A percentile compares a stretch with the other conserved stretches of the same genome.
Evolutionary conservation across 2,888 invertebrate species (phyloP).

Genomic region (Petrolisthes manimaculis): DNA sequence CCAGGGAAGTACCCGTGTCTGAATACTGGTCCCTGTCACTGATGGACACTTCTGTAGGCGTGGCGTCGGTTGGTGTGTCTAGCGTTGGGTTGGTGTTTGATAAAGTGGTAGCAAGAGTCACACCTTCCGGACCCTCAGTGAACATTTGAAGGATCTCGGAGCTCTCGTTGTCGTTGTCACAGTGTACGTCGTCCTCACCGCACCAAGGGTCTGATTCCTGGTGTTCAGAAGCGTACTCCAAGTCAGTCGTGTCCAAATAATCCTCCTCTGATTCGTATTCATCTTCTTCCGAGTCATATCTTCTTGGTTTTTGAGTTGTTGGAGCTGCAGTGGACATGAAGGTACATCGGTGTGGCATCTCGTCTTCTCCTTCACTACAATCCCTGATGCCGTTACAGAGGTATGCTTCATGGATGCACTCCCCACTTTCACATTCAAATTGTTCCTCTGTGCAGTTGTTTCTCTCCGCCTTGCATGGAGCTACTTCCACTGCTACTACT

Average conservation of each 20-base stretch:
- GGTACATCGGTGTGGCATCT: constrained; percentile 43
- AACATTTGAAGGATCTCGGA: background rate
- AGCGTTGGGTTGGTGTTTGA: no score
- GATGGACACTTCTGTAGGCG: no score
- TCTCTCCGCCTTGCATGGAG: background rate
- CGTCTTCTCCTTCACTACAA: constrained; percentile 60
- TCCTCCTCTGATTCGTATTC: constrained; percentile 8
- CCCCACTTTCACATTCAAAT: constrained; percentile 51
- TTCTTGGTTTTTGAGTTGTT: background rate
- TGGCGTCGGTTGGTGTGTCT: no score
- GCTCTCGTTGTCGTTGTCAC: constrained; percentile 1
- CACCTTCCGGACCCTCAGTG: background rate
- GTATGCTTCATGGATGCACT: constrained; percentile 48
- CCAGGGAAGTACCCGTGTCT: background rate
- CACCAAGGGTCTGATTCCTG: background rate
- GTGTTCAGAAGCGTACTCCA: no score
- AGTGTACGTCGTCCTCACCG: background rate
- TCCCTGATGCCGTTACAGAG: constrained; percentile 59
- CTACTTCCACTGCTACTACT: background rate
- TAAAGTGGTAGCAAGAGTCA: background rate
- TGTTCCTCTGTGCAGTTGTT: constrained; percentile 43
- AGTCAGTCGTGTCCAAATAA: background rate
- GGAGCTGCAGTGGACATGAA: background rate
- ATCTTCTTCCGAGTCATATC: constrained; percentile 7
- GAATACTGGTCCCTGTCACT: background rate